phyloP scores from a whole-genome alignment of 2,113 vertebrate genomes.

The Nettapus auritus region DNA sequence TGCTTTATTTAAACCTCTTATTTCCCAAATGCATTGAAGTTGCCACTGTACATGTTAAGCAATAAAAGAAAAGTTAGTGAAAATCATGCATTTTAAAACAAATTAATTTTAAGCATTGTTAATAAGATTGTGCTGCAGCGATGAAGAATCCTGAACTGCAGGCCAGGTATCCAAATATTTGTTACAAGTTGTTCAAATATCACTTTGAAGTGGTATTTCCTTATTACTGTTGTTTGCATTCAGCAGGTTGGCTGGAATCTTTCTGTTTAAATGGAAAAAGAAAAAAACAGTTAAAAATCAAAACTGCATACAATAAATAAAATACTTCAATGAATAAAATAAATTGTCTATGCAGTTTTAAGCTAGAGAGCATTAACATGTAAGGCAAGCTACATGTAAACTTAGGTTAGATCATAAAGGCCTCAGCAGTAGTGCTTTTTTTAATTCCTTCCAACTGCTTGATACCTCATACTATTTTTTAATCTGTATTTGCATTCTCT shows the following conservation, averaged over 20 bases:
- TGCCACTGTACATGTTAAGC: constrained; percentile 83
- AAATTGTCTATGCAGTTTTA: not conserved
- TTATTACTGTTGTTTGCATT: constrained; percentile 98
- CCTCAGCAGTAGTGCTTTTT: not conserved
- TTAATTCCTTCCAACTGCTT: not conserved
- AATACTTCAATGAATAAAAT: not conserved
- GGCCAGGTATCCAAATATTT: constrained; percentile 80
- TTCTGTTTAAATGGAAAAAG: constrained; percentile 78
- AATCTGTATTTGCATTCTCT: not conserved
- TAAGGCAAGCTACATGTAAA: not conserved
- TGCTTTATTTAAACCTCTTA: constrained; percentile 73
- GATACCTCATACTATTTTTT: not conserved
- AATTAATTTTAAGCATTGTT: constrained; percentile 75
- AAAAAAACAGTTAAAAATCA: not conserved
- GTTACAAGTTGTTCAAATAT: constrained; percentile 74
- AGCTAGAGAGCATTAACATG: not conserved
- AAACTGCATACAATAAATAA: not conserved
- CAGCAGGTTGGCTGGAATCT: constrained; percentile 91
- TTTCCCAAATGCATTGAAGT: constrained; percentile 75
- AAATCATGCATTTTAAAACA: constrained; percentile 89
- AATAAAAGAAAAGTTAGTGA: constrained; percentile 73
- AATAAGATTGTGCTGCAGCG: constrained; percentile 76
- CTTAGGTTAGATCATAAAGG: not conserved
- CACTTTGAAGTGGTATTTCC: constrained; percentile 75
- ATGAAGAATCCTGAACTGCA: constrained; percentile 76